Evolutionary conservation across 2,888 invertebrate species (phyloP), one percentile per base, ranked within the genome.

Genomic region (Perdita meconis): DNA sequence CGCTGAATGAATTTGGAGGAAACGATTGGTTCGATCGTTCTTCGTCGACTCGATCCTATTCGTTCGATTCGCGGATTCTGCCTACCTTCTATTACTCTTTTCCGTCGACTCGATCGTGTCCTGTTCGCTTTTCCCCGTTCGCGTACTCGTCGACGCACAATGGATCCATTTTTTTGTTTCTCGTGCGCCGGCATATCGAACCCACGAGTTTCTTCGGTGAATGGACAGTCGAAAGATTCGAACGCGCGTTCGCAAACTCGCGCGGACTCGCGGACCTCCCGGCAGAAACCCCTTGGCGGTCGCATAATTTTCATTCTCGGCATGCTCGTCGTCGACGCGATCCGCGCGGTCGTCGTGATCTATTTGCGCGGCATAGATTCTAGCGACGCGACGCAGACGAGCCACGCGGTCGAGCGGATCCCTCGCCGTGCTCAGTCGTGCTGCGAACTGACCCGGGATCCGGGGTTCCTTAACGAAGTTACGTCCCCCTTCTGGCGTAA

Each of bases 401-500:
- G n/a, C n/a, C 56, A 16, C 34, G 16, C 12, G 19, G 26, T 22
- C 30, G 16, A 24, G 66, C 66, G 42, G 59, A 42, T 72, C 74
- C 66, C 82, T 70, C 61, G 81, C 19, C 30, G 6, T 40, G 2
- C 22, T 16, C 50, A 4, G 5, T 74, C 77, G 61, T 56, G 47
- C 47, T 73, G 38, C 59, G 66, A 74, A 86, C 82, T 85, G 85
- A 87, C 88, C 82, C 83, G 87, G 85, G 85, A 87, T 87, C 82
- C 83, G 87, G 85, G 88, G 86, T 81, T 77, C 85, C 75, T 80
- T 87, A 87, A 87, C 70, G 75, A 86, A 87, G 82, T 87, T 88
- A 86, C 67, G 76, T 68, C 80, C 77, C n/a, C 76, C 75, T 64
- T 63, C 57, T 22, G 47, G 34, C 44, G 67, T 57, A 77, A 78